Evolutionary conservation across 2,797 vertebrate genomes (phyloP).

Genomic region (Acomys russatus): DNA sequence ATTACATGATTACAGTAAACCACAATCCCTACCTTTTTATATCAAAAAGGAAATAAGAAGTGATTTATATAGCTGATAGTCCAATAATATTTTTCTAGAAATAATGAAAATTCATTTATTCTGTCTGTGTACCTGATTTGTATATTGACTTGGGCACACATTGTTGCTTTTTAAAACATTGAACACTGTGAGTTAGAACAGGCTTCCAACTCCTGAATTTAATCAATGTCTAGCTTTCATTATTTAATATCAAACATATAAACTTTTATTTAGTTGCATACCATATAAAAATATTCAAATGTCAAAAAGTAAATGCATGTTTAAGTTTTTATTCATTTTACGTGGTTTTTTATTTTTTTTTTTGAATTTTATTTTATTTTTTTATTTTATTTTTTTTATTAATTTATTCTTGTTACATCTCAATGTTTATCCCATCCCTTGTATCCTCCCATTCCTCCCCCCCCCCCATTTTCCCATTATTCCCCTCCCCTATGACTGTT

Average conservation of each 20-base stretch:
- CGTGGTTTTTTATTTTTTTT: too few species aligned
- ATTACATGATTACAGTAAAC: neutral
- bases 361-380: too few species aligned
- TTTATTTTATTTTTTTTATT: too few species aligned
- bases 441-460: too few species aligned
- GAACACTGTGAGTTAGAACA: neutral
- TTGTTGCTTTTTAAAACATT: neutral
- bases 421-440: too few species aligned
- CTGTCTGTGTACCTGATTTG: neutral
- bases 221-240: neutral
- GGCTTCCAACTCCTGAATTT: neutral
- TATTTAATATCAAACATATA: neutral
- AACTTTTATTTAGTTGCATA: neutral
- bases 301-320: slow-evolving; percentile 5
- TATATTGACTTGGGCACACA: neutral
- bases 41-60: slow-evolving; percentile 4
- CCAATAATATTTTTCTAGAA: neutral
- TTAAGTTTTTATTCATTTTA: neutral
- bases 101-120: slow-evolving; percentile 7
- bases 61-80: neutral
- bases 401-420: too few species aligned
- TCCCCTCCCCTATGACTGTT: too few species aligned
- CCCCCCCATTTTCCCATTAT: too few species aligned
- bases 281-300: neutral
- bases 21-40: neutral